Base-by-base conservation (phyloP, 2,888 invertebrate species). In the Andrena minutula region DNA sequence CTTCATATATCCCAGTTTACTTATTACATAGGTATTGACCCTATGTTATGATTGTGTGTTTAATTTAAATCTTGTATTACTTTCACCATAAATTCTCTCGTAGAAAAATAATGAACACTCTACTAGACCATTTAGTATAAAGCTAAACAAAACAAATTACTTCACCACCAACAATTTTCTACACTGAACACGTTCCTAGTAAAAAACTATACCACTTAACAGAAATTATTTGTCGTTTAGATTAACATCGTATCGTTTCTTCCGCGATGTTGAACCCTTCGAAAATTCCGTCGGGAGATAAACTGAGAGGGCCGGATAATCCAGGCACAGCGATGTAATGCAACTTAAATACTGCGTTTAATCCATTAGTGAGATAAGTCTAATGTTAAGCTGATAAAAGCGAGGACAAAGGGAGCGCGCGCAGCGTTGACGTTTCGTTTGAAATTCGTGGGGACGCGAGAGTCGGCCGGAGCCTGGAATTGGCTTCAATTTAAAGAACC, bases 331-430 rank as follows among this genome's bases (percentile, higher is more conserved):
- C n/a, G 12, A 20, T n/a, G 41, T 41, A 41, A 73, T 64, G 56
- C 35, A 28, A 56, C 56, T 65, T 56, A 73, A 73, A 65, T 41
- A 73, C 35, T 8, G 7, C 60, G 28, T 73, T 73, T 73, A 64
- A 76, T 58, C 65, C 73, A 65, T 64, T 56, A 20, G 26, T 23
- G 26, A 41, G 65, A 73, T 41, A 61, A 47, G 41, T 78, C 26
- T 12, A 75, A 74, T 61, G 10, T 60, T 53, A 75, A 51, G 16
- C 69, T 41, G 70, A 70, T 61, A 61, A 66, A 70, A 64, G 60
- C n/a, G 10, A 12, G 20, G 26, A 8, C 35, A 23, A 32, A 20
- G 1, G 1, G 56, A 20, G 26, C 20, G 56, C 2, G 26, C n/a
- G 41, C 16, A 3, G 49, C 49, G 64, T 49, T 72, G 32, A 63